Base-by-base conservation (phyloP, 2,797 vertebrate species). In the Sylvia borin region DNA sequence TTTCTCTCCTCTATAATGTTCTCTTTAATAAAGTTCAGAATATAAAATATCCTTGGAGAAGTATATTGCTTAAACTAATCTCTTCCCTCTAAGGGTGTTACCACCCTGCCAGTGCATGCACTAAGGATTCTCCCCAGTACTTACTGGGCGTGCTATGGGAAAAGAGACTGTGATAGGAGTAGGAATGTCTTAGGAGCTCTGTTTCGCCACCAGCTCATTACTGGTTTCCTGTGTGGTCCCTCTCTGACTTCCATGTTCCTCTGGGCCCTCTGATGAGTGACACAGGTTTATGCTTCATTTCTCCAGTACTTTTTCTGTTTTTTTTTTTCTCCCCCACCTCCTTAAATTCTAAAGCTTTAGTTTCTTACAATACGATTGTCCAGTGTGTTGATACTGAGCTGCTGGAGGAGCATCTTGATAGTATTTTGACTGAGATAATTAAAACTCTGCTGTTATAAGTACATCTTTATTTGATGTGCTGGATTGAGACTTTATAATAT, bases 261-360 rank as follows among this genome's bases (percentile, higher is more conserved):
- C 10, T 51, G 7, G 25, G 19, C 7, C 12, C 78, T 73, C 74
- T 62, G 64, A 45, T 53, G 61, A 68, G 31, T 10, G 24, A 67
- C 57, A 72, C 48, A 34, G 36, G 21, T 62, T 95, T 61, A 50
- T 60, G 25, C 24, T 70, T 66, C 0, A 32, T 86, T 91, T 81
- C 26, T 74, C 8, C 16, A 13, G 47, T 22, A 4, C 25, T 26
- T 36, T 40, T 32, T 50, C 16, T 67, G 17, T 4, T 25, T 40
- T 11, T 8, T 57, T 43, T 7, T 36, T 36, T n/a, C n/a, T 13
- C 40, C 0, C 4, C 10, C 17, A 2, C 16, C 27, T 76, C 3
- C 25, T 70, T 77, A 40, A 62, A 55, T 32, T 40, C 7, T 51
- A 47, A 92, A 25, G 14, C 43, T 34, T 40, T 75, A 13, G 4